These are phyloP conservation scores for Percopsis omiscomaycus DNA, from an alignment of 2,797 vertebrate genomes.

Conservation along the genomic window DNA sequence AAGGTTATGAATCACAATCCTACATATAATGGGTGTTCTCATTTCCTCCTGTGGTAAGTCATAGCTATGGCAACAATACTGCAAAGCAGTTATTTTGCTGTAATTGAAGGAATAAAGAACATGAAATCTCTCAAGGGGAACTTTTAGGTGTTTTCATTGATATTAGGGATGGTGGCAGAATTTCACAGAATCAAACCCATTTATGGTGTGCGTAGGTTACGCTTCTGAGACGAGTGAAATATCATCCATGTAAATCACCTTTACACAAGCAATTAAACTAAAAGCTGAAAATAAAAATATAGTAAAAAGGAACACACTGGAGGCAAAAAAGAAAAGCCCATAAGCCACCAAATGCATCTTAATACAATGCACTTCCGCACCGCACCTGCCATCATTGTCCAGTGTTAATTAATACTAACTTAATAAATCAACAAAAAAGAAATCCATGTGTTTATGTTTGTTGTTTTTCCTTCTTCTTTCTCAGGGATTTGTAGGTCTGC, in stretches of 20 bases:
- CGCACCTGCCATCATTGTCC: slow-evolving; percentile 88
- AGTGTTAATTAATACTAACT: slow-evolving; percentile 93
- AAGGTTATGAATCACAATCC: slow-evolving; percentile 86
- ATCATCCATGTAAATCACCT: slow-evolving; percentile 84
- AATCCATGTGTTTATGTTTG: slow-evolving; percentile 81
- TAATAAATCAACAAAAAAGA: slow-evolving; percentile 65
- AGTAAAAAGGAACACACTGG: slow-evolving; percentile 83
- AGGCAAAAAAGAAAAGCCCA: slow-evolving; percentile 88
- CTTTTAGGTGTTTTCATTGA: slow-evolving; percentile 78
- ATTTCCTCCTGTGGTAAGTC: slow-evolving; percentile 81
- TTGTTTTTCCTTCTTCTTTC: slow-evolving; percentile 57
- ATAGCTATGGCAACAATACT: slow-evolving; percentile 86
- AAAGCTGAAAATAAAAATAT: slow-evolving; percentile 84
- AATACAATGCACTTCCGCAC: slow-evolving; percentile 82
- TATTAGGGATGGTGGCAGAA: slow-evolving; percentile 82
- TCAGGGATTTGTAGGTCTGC: slow-evolving; percentile 80
- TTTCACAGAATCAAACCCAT: slow-evolving; percentile 91
- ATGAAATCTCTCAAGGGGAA: slow-evolving; percentile 80
- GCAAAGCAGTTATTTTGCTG: slow-evolving; percentile 84
- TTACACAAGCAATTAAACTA: slow-evolving; percentile 91
- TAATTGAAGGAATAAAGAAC: slow-evolving; percentile 66
- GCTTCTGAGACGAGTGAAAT: slow-evolving; percentile 75
- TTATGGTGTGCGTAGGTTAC: slow-evolving; percentile 84
- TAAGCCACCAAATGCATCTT: slow-evolving; percentile 80
- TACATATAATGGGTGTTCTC: slow-evolving; percentile 86